A percentile compares a stretch with the other conserved stretches of the same genome.
phyloP scores from a whole-genome alignment of 2,797 vertebrate genomes.

The Apodemus agrarius region DNA sequence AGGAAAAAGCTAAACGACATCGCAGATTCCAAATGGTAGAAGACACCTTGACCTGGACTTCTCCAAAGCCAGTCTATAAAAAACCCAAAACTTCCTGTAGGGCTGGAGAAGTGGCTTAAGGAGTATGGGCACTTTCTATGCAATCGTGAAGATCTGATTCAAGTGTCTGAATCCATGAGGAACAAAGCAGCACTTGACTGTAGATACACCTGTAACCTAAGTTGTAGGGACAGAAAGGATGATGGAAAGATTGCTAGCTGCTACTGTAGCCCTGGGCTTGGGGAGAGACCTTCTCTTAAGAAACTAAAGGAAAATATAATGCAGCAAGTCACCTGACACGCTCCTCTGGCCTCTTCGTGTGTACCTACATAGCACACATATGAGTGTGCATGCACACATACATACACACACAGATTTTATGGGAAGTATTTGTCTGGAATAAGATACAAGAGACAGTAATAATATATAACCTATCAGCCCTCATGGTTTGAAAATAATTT shows the following conservation, averaged over 20 bases:
- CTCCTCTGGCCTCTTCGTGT: not conserved
- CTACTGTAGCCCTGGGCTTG: not conserved
- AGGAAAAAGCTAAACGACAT: not conserved
- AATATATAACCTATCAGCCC: not conserved
- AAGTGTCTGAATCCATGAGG: not conserved
- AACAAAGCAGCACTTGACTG: not conserved
- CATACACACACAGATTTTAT: not conserved
- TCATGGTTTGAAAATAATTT: constrained; percentile 25
- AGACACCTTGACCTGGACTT: not conserved
- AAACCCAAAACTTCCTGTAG: not conserved
- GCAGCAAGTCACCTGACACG: not conserved
- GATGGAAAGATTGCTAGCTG: not conserved
- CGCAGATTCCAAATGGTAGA: not conserved
- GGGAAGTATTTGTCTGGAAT: not conserved
- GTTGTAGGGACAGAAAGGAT: not conserved
- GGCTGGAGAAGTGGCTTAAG: not conserved
- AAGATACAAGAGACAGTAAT: not conserved
- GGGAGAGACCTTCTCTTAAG: not conserved
- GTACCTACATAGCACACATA: not conserved
- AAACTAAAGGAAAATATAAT: not conserved
- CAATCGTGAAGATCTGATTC: not conserved
- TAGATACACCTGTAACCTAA: too few species aligned
- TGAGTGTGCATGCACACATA: too few species aligned
- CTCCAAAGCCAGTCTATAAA: not conserved
- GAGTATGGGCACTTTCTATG: not conserved